Percentiles rank a stretch among this genome's conserved stretches.
Conservation (phyloP, 2,113 vertebrate genomes). For the Salvelinus namaycush region DNA sequence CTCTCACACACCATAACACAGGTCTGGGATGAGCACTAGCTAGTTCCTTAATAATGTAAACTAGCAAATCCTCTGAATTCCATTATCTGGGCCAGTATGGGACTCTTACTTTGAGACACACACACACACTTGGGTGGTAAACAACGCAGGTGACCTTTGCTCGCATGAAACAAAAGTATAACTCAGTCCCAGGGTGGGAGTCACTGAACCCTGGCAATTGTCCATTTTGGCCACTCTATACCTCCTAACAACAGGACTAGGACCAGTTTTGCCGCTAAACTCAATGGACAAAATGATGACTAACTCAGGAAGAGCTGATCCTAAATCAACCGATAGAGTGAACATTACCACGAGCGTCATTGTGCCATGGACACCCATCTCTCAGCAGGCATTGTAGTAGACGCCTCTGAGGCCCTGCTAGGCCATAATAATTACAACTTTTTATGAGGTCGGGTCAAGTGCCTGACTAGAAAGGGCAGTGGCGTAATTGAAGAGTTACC, state of each 20-base stretch:
- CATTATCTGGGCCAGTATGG: not conserved
- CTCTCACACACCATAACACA: conserved; percentile 8
- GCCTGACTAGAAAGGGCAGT: conserved; percentile 44
- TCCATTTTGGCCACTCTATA: conserved; percentile 12
- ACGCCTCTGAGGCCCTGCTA: conserved; percentile 24
- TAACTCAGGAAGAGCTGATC: not conserved
- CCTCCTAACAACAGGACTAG: conserved; percentile 29
- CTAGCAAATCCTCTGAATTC: not conserved
- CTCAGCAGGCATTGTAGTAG: conserved; percentile 19
- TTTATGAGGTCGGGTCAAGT: conserved; percentile 55
- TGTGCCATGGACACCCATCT: conserved; percentile 7
- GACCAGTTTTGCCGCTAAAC: conserved; percentile 49
- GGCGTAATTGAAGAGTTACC: conserved; percentile 59
- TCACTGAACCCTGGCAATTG: not conserved
- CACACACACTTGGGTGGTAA: conserved; percentile 13
- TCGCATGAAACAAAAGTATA: conserved; percentile 20
- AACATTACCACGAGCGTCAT: conserved; percentile 32
- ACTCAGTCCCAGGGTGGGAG: not conserved
- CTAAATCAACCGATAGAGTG: not conserved
- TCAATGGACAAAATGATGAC: not conserved
- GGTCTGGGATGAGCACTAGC: not conserved
- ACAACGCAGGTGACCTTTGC: not conserved
- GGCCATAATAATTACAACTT: conserved; percentile 56
- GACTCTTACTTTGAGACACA: conserved; percentile 3
- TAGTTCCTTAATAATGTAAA: not conserved